Evolutionary conservation across 2,113 vertebrate species (phyloP), one percentile per base, ranked within the genome.

Genomic region (Clarias gariepinus): DNA sequence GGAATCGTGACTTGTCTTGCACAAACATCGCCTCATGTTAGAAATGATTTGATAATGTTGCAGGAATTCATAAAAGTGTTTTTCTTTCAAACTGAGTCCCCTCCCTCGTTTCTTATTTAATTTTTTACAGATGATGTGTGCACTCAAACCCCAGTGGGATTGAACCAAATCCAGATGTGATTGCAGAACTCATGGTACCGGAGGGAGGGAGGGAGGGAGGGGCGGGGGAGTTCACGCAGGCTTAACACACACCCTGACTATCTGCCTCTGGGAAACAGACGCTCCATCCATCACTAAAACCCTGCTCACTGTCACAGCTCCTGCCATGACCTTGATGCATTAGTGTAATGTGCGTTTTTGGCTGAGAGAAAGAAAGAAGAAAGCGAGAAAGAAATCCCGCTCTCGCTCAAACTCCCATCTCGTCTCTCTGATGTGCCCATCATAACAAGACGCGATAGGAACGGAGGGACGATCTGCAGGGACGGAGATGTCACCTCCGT

Each of bases 401-500:
- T 60, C 11, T 55, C 68, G 81, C 87, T 82, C 64, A 60, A 68
- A 88, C 84, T 87, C 86, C 82, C 77, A 28, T 78, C 64, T 82
- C 84, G 74, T 52, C 41, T 25, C 41, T 88, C 86, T 66, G 84
- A 87, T 88, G 89, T 86, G 83, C 66, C 68, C 69, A 41, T 90
- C 82, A 85, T 88, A 87, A 66, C 86, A 64, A 90, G 86, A 85
- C 21, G 36, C 66, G 90, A 83, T 90, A 89, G 90, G 89, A 89
- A 92, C 91, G 91, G 77, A 83, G 91, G 89, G 92, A n/a, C n/a
- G n/a, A n/a, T 92, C 92, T 47, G 69, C 23, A 86, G 92, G 91
- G 92, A 92, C 89, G 90, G 66, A 77, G 87, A 89, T 86, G 90
- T 64, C 87, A 88, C 91, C 88, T 95, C 91, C 92, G 94, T 94